Evolutionary conservation across 2,797 vertebrate genomes (phyloP).

Genomic region (Stomatorhinus walkeri): DNA sequence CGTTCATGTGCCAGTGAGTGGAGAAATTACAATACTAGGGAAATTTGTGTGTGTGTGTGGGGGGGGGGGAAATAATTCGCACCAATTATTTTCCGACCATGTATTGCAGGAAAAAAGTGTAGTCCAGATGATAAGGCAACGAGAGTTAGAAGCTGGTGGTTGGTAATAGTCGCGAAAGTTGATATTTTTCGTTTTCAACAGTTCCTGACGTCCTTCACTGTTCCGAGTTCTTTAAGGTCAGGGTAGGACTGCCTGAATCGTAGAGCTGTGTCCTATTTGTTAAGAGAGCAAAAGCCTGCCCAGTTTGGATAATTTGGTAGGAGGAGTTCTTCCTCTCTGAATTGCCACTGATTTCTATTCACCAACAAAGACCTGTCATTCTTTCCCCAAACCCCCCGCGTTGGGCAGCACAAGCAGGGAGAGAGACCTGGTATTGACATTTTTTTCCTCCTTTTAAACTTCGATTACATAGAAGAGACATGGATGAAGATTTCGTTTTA

Average conservation of each 20-base stretch:
- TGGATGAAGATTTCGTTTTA: background rate
- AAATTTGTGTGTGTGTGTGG: slow-evolving; percentile 22
- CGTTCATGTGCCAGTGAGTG: slow-evolving; percentile 33
- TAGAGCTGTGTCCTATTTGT: slow-evolving; percentile 91
- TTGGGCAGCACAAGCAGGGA: slow-evolving; percentile 67
- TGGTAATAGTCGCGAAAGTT: slow-evolving; percentile 92
- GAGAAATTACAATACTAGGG: slow-evolving; percentile 37
- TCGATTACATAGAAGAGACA: slow-evolving; percentile 8
- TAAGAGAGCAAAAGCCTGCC: slow-evolving; percentile 87
- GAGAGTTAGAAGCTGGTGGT: slow-evolving; percentile 63
- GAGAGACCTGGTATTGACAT: slow-evolving; percentile 47
- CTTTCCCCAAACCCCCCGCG: slow-evolving; percentile 72
- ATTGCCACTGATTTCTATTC: slow-evolving; percentile 82
- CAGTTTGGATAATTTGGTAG: slow-evolving; percentile 96
- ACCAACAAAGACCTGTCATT: slow-evolving; percentile 99
- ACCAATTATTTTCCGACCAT: slow-evolving; percentile 44
- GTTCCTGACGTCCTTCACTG: slow-evolving; percentile 66
- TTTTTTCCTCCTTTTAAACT: slow-evolving; percentile 47
- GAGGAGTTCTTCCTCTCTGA: slow-evolving; percentile 81
- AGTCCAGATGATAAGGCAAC: slow-evolving; percentile 66
- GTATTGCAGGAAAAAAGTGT: slow-evolving; percentile 32
- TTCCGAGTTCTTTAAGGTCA: slow-evolving; percentile 83
- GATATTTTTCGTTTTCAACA: slow-evolving; percentile 68
- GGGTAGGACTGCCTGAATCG: slow-evolving; percentile 84
- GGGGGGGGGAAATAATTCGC: slow-evolving; percentile 30